phyloP scores from a whole-genome alignment of 2,888 invertebrate species.

The Listrodromus nycthemerus region DNA sequence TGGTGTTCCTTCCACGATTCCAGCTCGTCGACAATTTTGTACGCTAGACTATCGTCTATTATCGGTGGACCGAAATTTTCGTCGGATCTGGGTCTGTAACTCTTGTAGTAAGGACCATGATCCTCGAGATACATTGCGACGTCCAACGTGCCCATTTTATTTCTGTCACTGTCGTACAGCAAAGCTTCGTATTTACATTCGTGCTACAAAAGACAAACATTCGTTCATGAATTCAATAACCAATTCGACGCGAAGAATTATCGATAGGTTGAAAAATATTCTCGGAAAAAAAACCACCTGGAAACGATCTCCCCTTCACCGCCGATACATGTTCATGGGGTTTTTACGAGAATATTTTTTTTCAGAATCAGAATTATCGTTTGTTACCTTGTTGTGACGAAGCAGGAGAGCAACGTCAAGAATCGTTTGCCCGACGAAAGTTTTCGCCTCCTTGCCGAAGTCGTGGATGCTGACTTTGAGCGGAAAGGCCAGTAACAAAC shows the following conservation, averaged over 20 bases:
- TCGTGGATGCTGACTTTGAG: constrained; percentile 81
- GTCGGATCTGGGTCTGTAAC: constrained; percentile 71
- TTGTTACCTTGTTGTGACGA: constrained; percentile 74
- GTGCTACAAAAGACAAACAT: constrained; percentile 65
- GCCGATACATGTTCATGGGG: too few species aligned
- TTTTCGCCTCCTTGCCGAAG: constrained; percentile 68
- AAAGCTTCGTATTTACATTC: constrained; percentile 76
- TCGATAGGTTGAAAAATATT: too few species aligned
- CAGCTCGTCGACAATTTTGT: constrained; percentile 88
- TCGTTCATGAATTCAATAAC: neutral
- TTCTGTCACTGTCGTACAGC: constrained; percentile 74
- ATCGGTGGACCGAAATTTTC: constrained; percentile 80
- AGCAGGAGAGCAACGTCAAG: constrained; percentile 78
- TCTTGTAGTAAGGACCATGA: constrained; percentile 77
- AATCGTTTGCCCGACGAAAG: constrained; percentile 74
- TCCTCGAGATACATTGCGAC: constrained; percentile 78
- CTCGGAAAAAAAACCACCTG: neutral
- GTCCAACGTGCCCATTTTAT: constrained; percentile 76
- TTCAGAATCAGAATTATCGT: neutral
- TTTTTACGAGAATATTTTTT: too few species aligned
- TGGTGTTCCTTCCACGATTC: constrained; percentile 91
- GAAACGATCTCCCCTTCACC: neutral
- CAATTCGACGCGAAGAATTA: neutral
- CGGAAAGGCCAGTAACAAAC: constrained; percentile 78
- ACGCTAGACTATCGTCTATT: constrained; percentile 82